A percentile compares a stretch with the other conserved stretches of the same genome.
Conservation (phyloP, 2,888 invertebrate species). For the Pecten maximus region DNA sequence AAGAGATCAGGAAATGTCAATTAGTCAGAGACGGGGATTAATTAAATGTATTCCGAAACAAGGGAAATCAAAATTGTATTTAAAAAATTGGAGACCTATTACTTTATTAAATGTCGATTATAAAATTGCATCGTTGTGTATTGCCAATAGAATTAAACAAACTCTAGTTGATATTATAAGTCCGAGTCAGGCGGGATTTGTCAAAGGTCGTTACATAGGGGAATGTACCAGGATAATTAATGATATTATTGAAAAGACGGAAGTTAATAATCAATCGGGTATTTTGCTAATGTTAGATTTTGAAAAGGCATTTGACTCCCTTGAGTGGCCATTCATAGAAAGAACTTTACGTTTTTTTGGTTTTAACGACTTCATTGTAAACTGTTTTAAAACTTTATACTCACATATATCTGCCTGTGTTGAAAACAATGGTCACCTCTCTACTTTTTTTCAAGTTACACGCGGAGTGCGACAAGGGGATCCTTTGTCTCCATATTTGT, state of each 20-base stretch:
- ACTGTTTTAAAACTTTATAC: background rate
- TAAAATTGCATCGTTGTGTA: background rate
- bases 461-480: conserved; percentile 39
- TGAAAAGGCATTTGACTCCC: background rate
- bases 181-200: background rate
- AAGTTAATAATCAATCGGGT: background rate
- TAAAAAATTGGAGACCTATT: too few species aligned
- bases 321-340: background rate
- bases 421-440: conserved; percentile 43
- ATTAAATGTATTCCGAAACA: background rate
- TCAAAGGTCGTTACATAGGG: background rate
- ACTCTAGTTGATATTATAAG: background rate
- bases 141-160: background rate
- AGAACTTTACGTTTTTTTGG: background rate
- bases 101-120: too few species aligned
- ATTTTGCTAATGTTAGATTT: background rate
- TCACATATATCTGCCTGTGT: conserved; percentile 33
- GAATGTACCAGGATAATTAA: background rate
- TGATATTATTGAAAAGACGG: background rate
- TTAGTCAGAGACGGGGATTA: background rate
- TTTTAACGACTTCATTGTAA: background rate
- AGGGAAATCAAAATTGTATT: background rate
- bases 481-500: conserved; percentile 41
- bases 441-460: background rate
- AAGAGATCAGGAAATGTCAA: too few species aligned